Evolutionary conservation across 1,140 invertebrate species (phyloP), one percentile per base, ranked within the genome.

Genomic region (Sinonovacula constricta): DNA sequence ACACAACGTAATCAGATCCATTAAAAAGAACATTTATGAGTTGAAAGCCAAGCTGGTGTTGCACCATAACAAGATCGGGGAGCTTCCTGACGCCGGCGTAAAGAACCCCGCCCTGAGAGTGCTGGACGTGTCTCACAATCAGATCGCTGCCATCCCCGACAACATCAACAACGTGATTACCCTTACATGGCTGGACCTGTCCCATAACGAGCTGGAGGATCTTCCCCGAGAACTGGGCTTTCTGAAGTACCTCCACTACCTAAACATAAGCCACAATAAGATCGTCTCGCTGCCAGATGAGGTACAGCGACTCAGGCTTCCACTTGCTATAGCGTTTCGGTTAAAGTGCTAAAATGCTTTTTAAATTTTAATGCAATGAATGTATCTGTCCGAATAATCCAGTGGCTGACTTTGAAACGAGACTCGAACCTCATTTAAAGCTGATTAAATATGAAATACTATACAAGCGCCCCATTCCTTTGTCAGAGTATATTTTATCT

Each of bases 21-120:
- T 89, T 18, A 89, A 89, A 76, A 89, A 89, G 69, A 87, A 79
- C 26, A 75, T 91, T 33, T 90, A 90, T 65, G 88, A 90, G 63
- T 22, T 88, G 14, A 83, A 84, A 24, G 87, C 84, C 5, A 76
- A 79, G 24, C 60, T 90, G 0, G 78, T 86, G 57, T 70, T 89
- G 12, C 83, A 83, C 4, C 67, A 85, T n/a, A 90, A 90, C 80
- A 75, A 83, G 60, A 68, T 90, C 3, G 82, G 78, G n/a, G 86
- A 89, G 26, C 76, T 90, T 12, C 88, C 88, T 2, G 79, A 83
- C 30, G 88, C 88, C 0, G 65, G 69, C 1, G 75, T 89, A 0
- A 90, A 91, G 70, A 76, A 59, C 14, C 81, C 90, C 0, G 74
- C 82, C 0, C 65, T 87, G 1, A 86, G 87, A 54, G 78, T 82